Conservation (phyloP, 2,113 vertebrate genomes). For the Halcyon malimbica region DNA sequence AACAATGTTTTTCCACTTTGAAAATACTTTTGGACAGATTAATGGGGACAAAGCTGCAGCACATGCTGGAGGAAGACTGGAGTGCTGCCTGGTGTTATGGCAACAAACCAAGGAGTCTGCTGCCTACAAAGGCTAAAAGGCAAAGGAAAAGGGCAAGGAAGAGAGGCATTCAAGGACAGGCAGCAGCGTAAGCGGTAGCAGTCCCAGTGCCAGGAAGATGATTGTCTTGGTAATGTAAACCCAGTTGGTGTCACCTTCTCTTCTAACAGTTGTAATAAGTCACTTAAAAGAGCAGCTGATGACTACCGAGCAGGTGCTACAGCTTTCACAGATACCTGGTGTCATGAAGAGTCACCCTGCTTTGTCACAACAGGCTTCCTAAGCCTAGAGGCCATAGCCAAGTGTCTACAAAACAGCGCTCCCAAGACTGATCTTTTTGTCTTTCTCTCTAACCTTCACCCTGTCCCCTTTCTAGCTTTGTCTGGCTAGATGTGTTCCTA, state of each 20-base stretch:
- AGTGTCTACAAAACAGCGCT: background rate
- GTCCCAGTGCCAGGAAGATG: background rate
- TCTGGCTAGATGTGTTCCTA: background rate
- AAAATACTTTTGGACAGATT: background rate
- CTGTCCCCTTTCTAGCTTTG: background rate
- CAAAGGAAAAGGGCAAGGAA: background rate
- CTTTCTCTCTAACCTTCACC: background rate
- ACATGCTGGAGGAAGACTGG: background rate
- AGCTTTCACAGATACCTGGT: background rate
- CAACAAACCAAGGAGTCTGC: background rate
- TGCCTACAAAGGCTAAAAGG: background rate
- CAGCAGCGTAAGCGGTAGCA: background rate
- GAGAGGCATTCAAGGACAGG: background rate
- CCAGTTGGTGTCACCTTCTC: background rate
- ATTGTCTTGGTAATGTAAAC: background rate
- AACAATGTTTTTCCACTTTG: background rate
- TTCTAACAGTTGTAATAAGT: background rate
- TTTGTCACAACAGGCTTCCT: background rate
- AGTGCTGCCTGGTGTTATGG: background rate
- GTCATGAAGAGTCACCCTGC: background rate
- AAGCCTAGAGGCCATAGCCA: background rate
- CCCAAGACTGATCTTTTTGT: background rate
- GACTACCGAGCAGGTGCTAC: background rate
- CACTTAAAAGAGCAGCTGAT: background rate
- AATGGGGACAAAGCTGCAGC: background rate